These are phyloP conservation scores for Eidolon dupreanum DNA, from an alignment of 2,797 vertebrate species.

Conservation along the genomic window DNA sequence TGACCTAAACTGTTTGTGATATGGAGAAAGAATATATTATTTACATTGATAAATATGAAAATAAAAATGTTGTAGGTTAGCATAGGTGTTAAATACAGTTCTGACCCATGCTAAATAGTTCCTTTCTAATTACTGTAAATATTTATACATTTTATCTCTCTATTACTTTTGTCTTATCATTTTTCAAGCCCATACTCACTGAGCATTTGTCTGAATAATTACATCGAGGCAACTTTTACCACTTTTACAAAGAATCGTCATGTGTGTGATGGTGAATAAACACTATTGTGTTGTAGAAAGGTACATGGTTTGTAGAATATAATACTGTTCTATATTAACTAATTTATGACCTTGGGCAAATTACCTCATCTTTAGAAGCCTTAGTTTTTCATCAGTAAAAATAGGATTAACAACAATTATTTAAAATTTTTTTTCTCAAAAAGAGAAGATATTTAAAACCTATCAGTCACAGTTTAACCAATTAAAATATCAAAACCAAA, in stretches of 20 bases:
- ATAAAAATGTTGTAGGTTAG: slow-evolving; percentile 57
- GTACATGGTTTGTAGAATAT: not conserved
- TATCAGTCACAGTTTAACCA: not conserved
- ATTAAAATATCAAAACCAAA: not conserved
- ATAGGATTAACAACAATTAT: not conserved
- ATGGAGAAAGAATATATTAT: slow-evolving; percentile 13
- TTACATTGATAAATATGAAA: slow-evolving; percentile 65
- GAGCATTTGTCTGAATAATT: not conserved
- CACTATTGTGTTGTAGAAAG: not conserved
- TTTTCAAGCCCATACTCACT: not conserved
- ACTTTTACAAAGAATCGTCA: not conserved
- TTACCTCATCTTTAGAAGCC: not conserved
- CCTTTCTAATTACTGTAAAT: not conserved
- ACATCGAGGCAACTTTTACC: not conserved
- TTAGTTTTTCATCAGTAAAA: not conserved
- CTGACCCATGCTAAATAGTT: slow-evolving; percentile 59
- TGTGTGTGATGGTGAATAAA: not conserved
- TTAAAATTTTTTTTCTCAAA: not conserved
- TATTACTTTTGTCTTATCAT: not conserved
- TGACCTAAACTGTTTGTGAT: slow-evolving; percentile 69
- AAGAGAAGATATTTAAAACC: not conserved
- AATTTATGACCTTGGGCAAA: not conserved
- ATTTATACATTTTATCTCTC: not conserved
- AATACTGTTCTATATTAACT: not conserved
- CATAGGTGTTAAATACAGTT: slow-evolving; percentile 17